These are phyloP conservation scores for Takifugu flavidus DNA, from an alignment of 2,113 vertebrate species.

Conservation along the genomic window DNA sequence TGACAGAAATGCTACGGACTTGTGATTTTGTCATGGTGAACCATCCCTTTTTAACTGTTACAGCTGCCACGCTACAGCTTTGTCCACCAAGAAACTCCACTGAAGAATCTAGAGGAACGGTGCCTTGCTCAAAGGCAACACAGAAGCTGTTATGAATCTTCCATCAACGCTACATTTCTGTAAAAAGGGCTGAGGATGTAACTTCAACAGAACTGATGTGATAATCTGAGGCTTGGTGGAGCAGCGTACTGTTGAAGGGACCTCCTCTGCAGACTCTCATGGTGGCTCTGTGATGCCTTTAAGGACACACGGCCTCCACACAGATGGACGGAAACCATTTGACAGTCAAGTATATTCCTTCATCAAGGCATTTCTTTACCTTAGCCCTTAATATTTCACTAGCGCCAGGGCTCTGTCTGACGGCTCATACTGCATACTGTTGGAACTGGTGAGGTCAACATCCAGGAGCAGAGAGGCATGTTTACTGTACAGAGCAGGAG, in stretches of 20 bases:
- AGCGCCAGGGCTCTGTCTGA: constrained; percentile 16
- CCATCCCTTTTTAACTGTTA: not conserved
- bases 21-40: not conserved
- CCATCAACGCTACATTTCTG: not conserved
- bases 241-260: not conserved
- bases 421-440: constrained; percentile 14
- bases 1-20: not conserved
- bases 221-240: not conserved
- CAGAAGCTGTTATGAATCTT: constrained; percentile 10
- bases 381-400: constrained; percentile 9
- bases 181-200: not conserved
- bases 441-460: not conserved
- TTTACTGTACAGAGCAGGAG: constrained; percentile 17
- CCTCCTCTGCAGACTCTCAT: too few species aligned
- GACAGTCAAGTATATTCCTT: not conserved
- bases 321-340: constrained; percentile 7
- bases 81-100: not conserved
- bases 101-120: not conserved
- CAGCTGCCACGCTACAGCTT: not conserved
- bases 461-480: not conserved
- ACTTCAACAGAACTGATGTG: too few species aligned
- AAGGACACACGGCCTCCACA: not conserved
- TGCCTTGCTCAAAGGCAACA: constrained; percentile 24
- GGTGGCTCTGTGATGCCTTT: too few species aligned
- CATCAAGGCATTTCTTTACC: constrained; percentile 4